phyloP scores from a whole-genome alignment of 2,888 invertebrate genomes.

The Drosophila pegasa region DNA sequence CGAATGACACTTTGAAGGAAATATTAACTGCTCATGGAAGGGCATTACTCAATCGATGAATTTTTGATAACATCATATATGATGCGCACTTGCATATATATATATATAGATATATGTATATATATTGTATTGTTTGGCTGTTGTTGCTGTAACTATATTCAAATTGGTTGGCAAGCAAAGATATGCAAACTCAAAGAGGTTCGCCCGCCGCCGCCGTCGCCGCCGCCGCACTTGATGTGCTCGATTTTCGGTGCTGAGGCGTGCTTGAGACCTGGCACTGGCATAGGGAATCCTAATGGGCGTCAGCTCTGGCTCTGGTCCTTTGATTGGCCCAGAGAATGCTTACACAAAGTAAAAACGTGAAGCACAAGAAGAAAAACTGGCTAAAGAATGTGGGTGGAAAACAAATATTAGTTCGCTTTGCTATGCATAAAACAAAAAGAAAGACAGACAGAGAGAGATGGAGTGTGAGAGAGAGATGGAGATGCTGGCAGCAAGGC shows the following conservation, averaged over 20 bases:
- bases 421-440: slow-evolving; percentile 34
- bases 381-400: slow-evolving; percentile 2
- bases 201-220: too few species aligned
- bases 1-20: neutral
- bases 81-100: too few species aligned
- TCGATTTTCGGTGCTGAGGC: slow-evolving; percentile 35
- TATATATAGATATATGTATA: slow-evolving; percentile 7
- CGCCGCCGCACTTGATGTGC: slow-evolving; percentile 25
- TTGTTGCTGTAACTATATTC: slow-evolving; percentile 50
- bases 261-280: slow-evolving; percentile 2
- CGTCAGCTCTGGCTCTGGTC: slow-evolving; percentile 7
- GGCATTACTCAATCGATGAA: slow-evolving; percentile 14
- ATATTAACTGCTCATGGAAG: slow-evolving; percentile 5
- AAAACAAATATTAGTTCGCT: slow-evolving; percentile 34
- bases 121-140: slow-evolving; percentile 17
- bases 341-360: slow-evolving; percentile 9
- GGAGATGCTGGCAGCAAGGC: slow-evolving; percentile 43
- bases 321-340: slow-evolving; percentile 29
- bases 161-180: slow-evolving; percentile 69
- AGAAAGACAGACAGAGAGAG: neutral
- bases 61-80: slow-evolving; percentile 7
- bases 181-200: slow-evolving; percentile 75
- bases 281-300: slow-evolving; percentile 16
- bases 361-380: neutral
- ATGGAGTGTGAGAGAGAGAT: slow-evolving; percentile 2